A percentile compares a stretch with the other conserved stretches of the same genome.
Evolutionary conservation across 2,797 vertebrate genomes (phyloP).

Genomic region (Ibycter americanus): DNA sequence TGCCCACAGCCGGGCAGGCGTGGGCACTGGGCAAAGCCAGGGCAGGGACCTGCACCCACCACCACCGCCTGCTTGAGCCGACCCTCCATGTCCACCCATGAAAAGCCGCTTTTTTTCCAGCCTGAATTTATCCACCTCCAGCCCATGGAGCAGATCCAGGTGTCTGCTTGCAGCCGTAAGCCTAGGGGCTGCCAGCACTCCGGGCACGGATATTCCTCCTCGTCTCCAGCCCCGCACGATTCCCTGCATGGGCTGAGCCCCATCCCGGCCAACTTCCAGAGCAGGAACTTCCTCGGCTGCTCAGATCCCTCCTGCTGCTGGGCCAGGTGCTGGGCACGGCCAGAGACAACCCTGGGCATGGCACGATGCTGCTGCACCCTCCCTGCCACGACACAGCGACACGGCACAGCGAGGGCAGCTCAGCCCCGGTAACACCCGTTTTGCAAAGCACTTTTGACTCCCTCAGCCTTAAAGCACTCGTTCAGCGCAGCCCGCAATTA

Average conservation of each 20-base stretch:
- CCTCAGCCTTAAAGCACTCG: not conserved
- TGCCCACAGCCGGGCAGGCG: fast-evolving
- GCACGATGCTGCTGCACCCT: not conserved
- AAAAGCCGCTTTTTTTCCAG: not conserved
- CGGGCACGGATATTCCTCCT: not conserved
- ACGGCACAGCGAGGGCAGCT: not conserved
- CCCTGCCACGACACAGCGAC: no score
- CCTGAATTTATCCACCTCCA: not conserved
- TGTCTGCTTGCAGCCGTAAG: fast-evolving
- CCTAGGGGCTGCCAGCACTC: fast-evolving
- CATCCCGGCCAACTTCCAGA: fast-evolving
- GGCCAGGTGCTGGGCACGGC: fast-evolving
- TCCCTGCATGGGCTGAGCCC: not conserved
- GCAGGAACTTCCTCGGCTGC: not conserved
- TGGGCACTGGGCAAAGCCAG: not conserved
- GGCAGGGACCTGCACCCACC: not conserved
- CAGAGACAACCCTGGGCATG: fast-evolving
- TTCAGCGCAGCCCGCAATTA: not conserved
- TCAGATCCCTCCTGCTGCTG: not conserved
- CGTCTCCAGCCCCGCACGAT: not conserved
- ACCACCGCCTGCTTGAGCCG: not conserved
- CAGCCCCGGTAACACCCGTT: not conserved
- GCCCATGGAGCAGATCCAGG: not conserved
- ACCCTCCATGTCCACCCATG: not conserved
- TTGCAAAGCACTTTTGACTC: not conserved